These are phyloP conservation scores for Drosophila algonquin DNA, from an alignment of 2,888 invertebrate genomes.

Conservation along the genomic window DNA sequence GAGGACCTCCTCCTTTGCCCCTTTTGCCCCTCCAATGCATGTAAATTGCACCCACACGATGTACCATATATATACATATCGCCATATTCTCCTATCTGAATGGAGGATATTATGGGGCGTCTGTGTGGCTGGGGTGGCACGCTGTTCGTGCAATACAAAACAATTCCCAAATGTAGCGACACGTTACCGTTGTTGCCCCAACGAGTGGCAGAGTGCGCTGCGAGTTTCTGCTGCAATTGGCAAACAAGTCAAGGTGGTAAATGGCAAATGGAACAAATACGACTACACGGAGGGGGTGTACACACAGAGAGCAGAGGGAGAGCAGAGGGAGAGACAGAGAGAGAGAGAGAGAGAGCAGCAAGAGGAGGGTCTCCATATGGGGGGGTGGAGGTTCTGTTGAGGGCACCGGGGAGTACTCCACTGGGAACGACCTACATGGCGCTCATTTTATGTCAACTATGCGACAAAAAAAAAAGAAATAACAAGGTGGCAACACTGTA, in stretches of 20 bases:
- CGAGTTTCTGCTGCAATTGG: constrained; percentile 61
- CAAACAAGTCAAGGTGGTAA: constrained; percentile 76
- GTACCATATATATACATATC: constrained; percentile 19
- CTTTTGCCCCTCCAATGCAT: constrained; percentile 38
- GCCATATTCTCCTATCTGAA: background rate
- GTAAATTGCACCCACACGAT: constrained; percentile 61
- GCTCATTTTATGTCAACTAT: constrained; percentile 71
- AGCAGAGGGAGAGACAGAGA: background rate
- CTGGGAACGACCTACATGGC: constrained; percentile 61
- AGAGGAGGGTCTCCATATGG: background rate
- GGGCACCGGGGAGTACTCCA: constrained; percentile 26
- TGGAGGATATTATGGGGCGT: background rate
- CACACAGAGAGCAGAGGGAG: background rate
- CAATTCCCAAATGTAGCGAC: constrained; percentile 74
- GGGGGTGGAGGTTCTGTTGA: background rate
- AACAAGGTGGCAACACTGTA: constrained; percentile 42
- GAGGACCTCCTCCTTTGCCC: background rate
- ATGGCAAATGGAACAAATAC: constrained; percentile 55
- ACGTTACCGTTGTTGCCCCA: constrained; percentile 45
- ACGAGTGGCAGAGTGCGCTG: background rate
- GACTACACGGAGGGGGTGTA: background rate
- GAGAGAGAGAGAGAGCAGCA: background rate
- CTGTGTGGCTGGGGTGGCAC: constrained; percentile 3
- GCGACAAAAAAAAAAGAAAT: constrained; percentile 58
- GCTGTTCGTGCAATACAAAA: constrained; percentile 52